phyloP scores from a whole-genome alignment of 2,888 invertebrate species.

The Pollenia labialis region DNA sequence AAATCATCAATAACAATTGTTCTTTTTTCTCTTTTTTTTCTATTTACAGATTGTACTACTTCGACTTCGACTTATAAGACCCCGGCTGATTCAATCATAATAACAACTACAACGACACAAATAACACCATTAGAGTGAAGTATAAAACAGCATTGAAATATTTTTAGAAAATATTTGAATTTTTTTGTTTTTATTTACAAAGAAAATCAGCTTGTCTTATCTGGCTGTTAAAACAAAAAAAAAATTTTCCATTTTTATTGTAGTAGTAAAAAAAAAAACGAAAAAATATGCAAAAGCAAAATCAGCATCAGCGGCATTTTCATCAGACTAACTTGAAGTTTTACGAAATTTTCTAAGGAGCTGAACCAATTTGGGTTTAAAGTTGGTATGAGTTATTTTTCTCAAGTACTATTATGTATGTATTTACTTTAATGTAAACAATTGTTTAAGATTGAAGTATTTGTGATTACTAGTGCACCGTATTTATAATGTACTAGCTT shows the following conservation, averaged over 20 bases:
- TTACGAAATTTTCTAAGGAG: constrained; percentile 40
- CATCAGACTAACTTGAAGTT: constrained; percentile 25
- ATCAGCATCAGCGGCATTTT: constrained; percentile 2
- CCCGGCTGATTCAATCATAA: constrained; percentile 50
- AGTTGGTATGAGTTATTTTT: constrained; percentile 54
- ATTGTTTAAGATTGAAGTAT: constrained; percentile 6
- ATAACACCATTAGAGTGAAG: constrained; percentile 24
- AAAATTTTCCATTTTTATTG: constrained; percentile 15
- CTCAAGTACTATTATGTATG: not conserved
- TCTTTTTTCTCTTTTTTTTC: constrained; percentile 37
- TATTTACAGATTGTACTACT: constrained; percentile 63
- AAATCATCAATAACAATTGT: constrained; percentile 75
- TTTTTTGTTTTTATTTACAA: not conserved
- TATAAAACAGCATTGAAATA: constrained; percentile 29
- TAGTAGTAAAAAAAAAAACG: not conserved
- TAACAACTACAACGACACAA: constrained; percentile 44
- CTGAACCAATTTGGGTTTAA: constrained; percentile 33
- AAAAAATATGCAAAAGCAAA: constrained; percentile 50
- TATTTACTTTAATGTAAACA: constrained; percentile 36
- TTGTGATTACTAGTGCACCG: not conserved
- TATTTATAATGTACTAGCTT: constrained; percentile 47
- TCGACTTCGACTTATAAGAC: constrained; percentile 51
- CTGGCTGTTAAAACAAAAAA: constrained; percentile 7
- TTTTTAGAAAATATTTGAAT: constrained; percentile 8
- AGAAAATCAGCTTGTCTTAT: constrained; percentile 46